A percentile compares a stretch with the other conserved stretches of the same genome.
These are phyloP conservation scores for Hirtodrosophila cameraria DNA, from an alignment of 2,888 invertebrate genomes.

Conservation along the genomic window DNA sequence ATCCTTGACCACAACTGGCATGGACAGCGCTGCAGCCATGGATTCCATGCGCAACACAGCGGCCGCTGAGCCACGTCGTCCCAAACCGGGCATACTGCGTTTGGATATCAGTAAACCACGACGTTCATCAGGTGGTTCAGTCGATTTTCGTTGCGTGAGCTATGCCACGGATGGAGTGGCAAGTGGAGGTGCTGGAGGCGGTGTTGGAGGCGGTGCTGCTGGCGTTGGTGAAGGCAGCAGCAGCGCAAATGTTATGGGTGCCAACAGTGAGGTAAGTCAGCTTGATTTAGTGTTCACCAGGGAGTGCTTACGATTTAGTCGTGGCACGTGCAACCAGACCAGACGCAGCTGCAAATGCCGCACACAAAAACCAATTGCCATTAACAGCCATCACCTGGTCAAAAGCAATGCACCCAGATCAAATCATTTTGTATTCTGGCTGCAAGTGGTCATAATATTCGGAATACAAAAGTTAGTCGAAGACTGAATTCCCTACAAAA, in stretches of 20 bases:
- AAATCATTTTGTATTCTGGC: conserved; percentile 42
- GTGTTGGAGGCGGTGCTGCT: conserved; percentile 3
- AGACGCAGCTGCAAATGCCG: conserved; percentile 8
- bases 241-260: conserved; percentile 44
- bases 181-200: background rate
- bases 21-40: too few species aligned
- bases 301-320: conserved; percentile 73
- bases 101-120: conserved; percentile 85
- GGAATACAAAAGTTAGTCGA: background rate
- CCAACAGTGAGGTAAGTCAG: conserved; percentile 75
- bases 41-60: conserved; percentile 39
- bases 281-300: conserved; percentile 70
- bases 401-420: conserved; percentile 52
- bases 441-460: conserved; percentile 1
- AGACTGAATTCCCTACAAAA: background rate
- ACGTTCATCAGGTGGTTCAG: conserved; percentile 85
- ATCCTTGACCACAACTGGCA: conserved; percentile 17
- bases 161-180: conserved; percentile 19
- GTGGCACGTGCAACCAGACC: conserved; percentile 52
- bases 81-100: conserved; percentile 84
- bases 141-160: conserved; percentile 83
- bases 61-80: conserved; percentile 59
- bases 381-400: conserved; percentile 46
- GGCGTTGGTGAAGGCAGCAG: conserved; percentile 27
- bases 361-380: conserved; percentile 35